phyloP scores from a whole-genome alignment of 2,888 invertebrate genomes.

The Zaprionus lineosus region DNA sequence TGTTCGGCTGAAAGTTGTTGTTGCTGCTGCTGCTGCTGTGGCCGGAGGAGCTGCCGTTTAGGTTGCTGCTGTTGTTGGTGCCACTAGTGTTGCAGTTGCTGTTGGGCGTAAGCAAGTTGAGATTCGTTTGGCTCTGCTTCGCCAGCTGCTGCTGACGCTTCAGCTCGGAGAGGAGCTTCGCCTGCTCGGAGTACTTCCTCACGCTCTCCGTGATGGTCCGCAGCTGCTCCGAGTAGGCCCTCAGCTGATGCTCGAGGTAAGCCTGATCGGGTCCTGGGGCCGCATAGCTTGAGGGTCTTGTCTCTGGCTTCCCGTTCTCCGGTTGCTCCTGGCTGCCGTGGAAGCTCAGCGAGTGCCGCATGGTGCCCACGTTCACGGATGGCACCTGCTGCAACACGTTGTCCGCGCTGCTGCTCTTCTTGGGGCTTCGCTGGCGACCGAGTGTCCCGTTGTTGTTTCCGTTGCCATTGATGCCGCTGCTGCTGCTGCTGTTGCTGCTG shows the following conservation, averaged over 20 bases:
- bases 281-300: conserved; percentile 81
- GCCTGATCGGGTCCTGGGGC: conserved; percentile 81
- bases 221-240: conserved; percentile 82
- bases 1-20: conserved; percentile 74
- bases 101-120: conserved; percentile 58
- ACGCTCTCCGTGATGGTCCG: conserved; percentile 83
- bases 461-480: conserved; percentile 26
- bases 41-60: conserved; percentile 12
- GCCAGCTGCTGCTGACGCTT: conserved; percentile 82
- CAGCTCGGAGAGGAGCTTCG: conserved; percentile 81
- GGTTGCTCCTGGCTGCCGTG: conserved; percentile 75
- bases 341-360: conserved; percentile 82
- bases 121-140: conserved; percentile 67
- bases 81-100: conserved; percentile 15
- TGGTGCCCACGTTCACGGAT: conserved; percentile 44
- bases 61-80: conserved; percentile 9
- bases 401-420: conserved; percentile 79
- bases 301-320: conserved; percentile 51
- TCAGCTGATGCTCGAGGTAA: conserved; percentile 82
- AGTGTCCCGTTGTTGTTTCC: conserved; percentile 50
- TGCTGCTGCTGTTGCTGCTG: conserved; percentile 6
- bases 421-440: conserved; percentile 64
- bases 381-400: conserved; percentile 62
- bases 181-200: conserved; percentile 83
- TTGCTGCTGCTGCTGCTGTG: conserved; percentile 20